Base-by-base conservation (phyloP, 1,140 invertebrate species). In the Ptiloglossa arizonensis region DNA sequence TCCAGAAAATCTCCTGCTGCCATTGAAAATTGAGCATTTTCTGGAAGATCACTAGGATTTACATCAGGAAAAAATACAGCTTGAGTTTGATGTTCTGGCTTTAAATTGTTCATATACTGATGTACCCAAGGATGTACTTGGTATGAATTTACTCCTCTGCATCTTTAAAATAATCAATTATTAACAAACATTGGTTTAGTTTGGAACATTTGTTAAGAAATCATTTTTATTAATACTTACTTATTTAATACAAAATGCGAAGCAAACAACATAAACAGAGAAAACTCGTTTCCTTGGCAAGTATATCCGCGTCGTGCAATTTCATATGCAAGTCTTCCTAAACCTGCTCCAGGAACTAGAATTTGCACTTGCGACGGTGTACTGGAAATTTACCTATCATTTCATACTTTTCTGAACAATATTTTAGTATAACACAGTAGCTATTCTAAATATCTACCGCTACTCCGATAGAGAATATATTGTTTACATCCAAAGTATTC, bases 221-320 rank as follows among this genome's bases (percentile, higher is more conserved):
- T 59, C 5, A 15, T 11, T 35, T 44, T 19, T 29, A 73, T 6
- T 41, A 13, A 71, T 67, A 82, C 85, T 88, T 87, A 98, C 94
- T 96, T 96, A 92, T 99, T 99, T 19, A 99, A 93, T 60, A 99
- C 95, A 93, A 98, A 99, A 92, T 98, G 98, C 29, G 98, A 98
- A 1, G 97, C 97, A 86, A 99, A 97, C 1, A 99, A 93, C 98
- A 99, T 99, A 89, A 98, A 99, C 2, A 99, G 94, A 50, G 97
- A 98, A 92, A 98, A 99, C 93, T 99, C 98, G 90, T 99, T 99
- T 79, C 98, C 99, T 93, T 99, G 97, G 88, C 98, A 99, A 9
- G 94, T 95, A 90, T 96, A 99, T 6, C 98, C 98, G 52, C 95
- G 93, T 79, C 94, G 94, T 0, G 98, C 98, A 17, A 99, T 95